phyloP scores from a whole-genome alignment of 2,888 invertebrate genomes.

The Nematopogon swammerdamellus region DNA sequence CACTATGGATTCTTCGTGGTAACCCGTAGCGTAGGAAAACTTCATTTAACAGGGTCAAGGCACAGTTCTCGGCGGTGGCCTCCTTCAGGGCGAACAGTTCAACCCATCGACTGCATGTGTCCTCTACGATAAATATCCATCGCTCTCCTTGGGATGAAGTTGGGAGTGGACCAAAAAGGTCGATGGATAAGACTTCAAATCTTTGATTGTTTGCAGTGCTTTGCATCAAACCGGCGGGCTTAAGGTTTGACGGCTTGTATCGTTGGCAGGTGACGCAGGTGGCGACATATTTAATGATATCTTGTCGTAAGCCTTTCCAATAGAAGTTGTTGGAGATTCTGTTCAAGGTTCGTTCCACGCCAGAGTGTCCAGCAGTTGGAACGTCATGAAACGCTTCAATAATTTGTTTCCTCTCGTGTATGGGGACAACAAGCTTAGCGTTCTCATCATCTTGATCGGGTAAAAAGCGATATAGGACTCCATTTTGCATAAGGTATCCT shows the following conservation, averaged over 20 bases:
- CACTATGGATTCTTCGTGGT: constrained; percentile 15
- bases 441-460: constrained; percentile 9
- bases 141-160: not conserved
- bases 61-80: constrained; percentile 7
- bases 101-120: constrained; percentile 5
- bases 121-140: constrained; percentile 6
- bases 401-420: constrained; percentile 9
- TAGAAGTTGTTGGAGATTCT: constrained; percentile 13
- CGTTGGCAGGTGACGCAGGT: constrained; percentile 18
- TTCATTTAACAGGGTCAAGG: constrained; percentile 3
- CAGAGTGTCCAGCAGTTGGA: constrained; percentile 16
- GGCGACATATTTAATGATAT: constrained; percentile 14
- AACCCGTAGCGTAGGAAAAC: constrained; percentile 15
- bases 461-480: no score
- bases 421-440: constrained; percentile 11
- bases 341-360: constrained; percentile 11
- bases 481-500: no score
- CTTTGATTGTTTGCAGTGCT: constrained; percentile 5
- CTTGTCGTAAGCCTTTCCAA: constrained; percentile 17
- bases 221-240: constrained; percentile 18
- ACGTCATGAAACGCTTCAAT: constrained; percentile 14
- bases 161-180: constrained; percentile 13
- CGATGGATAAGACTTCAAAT: constrained; percentile 16
- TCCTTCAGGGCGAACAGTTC: constrained; percentile 6
- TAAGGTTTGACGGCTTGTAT: constrained; percentile 19